Evolutionary conservation across 2,888 invertebrate genomes (phyloP), one percentile per base, ranked within the genome.

Genomic region (Eilema griseolum): DNA sequence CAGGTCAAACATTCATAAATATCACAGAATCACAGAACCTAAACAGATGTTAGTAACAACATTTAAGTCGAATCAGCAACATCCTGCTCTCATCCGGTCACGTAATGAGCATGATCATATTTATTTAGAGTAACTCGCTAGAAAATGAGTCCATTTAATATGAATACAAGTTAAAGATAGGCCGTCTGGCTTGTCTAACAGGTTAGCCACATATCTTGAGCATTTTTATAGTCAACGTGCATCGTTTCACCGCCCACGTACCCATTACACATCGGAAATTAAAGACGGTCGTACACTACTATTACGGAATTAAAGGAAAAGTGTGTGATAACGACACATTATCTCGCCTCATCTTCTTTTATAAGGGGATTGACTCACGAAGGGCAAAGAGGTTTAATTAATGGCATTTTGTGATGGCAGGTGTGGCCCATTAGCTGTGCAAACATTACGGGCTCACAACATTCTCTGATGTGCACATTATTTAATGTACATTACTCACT

Each of bases 341-440:
- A 78, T 81, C 78, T 75, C 73, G 75, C 69, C 71, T 78, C 67
- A 72, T 73, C 71, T 81, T 70, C 62, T 23, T 71, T 75, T 65
- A 64, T 67, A 67, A 75, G 74, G 70, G 76, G 69, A 72, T 72
- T 57, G 60, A 69, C 66, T 75, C 76, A 66, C 61, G 63, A 79
- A 78, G 76, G 75, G 75, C 66, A 69, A 73, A 80, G 83, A 84
- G 87, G 84, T 77, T 88, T 88, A 90, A 90, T 91, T 89, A 88
- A 89, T 87, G 83, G 82, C 83, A 81, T 86, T 88, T 79, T 74
- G 85, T 85, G 83, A 83, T 78, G 74, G 77, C 84, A 84, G 92
- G 93, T 84, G 91, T 85, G 91, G 88, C 85, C 93, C 93, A 94
- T 94, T 94, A 93, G 88, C 80, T 89, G 86, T 82, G 85, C 88